A percentile compares a stretch with the other conserved stretches of the same genome.
Conservation (phyloP, 92 coral and sea anemone genomes). For the Epizoanthus ramosus region DNA sequence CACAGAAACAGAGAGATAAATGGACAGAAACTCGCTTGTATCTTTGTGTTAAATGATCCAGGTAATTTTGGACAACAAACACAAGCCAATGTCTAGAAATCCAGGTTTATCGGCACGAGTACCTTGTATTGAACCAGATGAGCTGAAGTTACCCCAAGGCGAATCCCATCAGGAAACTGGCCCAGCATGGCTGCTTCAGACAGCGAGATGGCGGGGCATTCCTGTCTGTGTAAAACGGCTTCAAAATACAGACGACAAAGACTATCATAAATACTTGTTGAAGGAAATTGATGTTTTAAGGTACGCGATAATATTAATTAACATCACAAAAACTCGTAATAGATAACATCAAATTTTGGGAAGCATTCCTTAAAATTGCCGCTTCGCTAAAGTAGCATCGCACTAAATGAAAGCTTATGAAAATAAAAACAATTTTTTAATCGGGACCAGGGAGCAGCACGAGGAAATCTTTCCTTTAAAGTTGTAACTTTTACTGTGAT, state of each 20-base stretch:
- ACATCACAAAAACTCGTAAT: too few species aligned
- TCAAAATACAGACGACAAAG: background rate
- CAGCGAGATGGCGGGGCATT: constrained; percentile 61
- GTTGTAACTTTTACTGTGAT: too few species aligned
- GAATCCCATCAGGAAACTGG: constrained; percentile 29
- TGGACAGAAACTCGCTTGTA: too few species aligned
- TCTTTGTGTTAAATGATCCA: background rate
- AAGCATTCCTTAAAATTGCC: too few species aligned
- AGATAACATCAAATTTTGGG: too few species aligned
- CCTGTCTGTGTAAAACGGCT: constrained; percentile 68
- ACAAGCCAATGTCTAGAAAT: constrained; percentile 3
- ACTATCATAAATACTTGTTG: constrained; percentile 25
- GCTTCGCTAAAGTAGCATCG: too few species aligned
- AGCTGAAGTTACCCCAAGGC: constrained; percentile 43
- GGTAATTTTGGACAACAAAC: background rate
- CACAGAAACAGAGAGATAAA: too few species aligned
- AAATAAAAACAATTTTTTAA: too few species aligned
- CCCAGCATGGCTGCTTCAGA: constrained; percentile 60
- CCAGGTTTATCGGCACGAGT: constrained; percentile 25
- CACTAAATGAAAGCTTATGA: too few species aligned
- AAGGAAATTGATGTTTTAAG: constrained; percentile 68
- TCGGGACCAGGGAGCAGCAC: too few species aligned
- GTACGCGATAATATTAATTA: constrained; percentile 12
- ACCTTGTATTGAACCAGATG: constrained; percentile 46
- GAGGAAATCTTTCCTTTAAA: too few species aligned